phyloP scores from a whole-genome alignment of 1,140 invertebrate species.

The Drosophila kohkoa region DNA sequence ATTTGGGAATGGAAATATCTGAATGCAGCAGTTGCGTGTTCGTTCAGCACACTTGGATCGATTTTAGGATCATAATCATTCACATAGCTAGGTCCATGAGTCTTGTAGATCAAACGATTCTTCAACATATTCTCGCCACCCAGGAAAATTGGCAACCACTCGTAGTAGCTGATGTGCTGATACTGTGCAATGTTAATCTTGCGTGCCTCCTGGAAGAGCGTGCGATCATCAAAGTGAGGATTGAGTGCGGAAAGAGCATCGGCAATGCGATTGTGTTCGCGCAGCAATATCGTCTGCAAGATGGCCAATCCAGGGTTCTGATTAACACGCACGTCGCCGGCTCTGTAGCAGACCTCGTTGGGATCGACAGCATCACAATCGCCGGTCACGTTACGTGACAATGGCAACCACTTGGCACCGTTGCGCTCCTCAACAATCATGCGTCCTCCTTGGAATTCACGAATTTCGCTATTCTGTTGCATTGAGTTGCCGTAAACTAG shows the following conservation, averaged over 20 bases:
- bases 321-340: conserved; percentile 94
- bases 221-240: conserved; percentile 95
- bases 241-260: conserved; percentile 90
- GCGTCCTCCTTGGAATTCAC: conserved; percentile 88
- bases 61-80: conserved; percentile 94
- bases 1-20: conserved; percentile 95
- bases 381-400: conserved; percentile 88
- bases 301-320: conserved; percentile 93
- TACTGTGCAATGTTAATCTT: conserved; percentile 91
- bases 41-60: conserved; percentile 92
- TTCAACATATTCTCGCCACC: conserved; percentile 89
- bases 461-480: conserved; percentile 87
- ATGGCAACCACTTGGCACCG: conserved; percentile 89
- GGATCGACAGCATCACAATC: conserved; percentile 87
- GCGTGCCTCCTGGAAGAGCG: conserved; percentile 93
- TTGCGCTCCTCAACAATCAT: conserved; percentile 87
- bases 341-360: conserved; percentile 89
- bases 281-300: conserved; percentile 92
- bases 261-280: conserved; percentile 96
- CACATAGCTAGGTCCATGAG: conserved; percentile 88
- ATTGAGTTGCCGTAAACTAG: conserved; percentile 92
- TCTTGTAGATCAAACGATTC: conserved; percentile 89
- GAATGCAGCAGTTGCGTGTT: conserved; percentile 94
- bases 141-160: conserved; percentile 93
- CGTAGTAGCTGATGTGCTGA: conserved; percentile 94